Evolutionary conservation across 2,888 invertebrate species (phyloP), one percentile per base, ranked within the genome.

Genomic region (Diarsia mendica): DNA sequence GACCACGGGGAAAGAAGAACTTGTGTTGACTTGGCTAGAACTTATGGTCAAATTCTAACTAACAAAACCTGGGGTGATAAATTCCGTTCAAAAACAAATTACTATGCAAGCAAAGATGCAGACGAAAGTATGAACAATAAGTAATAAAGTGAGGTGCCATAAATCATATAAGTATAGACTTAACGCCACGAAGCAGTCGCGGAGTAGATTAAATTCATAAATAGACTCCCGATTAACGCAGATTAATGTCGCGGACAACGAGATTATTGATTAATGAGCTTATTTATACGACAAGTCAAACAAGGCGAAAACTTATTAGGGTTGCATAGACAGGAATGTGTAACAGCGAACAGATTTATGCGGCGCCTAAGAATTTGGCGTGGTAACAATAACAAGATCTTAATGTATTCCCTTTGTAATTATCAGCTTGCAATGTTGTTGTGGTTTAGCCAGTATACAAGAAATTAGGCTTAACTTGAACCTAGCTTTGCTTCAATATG

Each of bases 251-350:
- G 77, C 44, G 69, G 80, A 87, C 87, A 88, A 75, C 77, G 58
- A 82, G 74, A 63, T 72, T 68, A 82, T 78, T 86, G 85, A 86
- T 82, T 86, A 87, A 88, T 87, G 87, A 74, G 73, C 70, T 80
- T 88, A 88, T 84, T 80, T 87, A 88, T 80, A 73, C 77, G 70
- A 77, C 85, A 82, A 77, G 82, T 88, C 85, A 77, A 86, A 88
- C 87, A 85, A 80, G 74, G 87, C 81, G 86, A 72, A 74, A 88
- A 86, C 78, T 78, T 83, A 86, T 86, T 85, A 85, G 75, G 66
- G 58, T 53, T 77, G 72, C 46, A 33, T 49, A 53, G 23, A 55
- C 49, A 53, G 84, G 79, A 86, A 86, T 83, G 67, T 51, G 61
- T 78, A 58, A 60, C 68, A 20, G 67, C 33, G 60, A 72, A 67